These are phyloP conservation scores for Euplagia quadripunctaria DNA, from an alignment of 2,888 invertebrate species.

Conservation along the genomic window DNA sequence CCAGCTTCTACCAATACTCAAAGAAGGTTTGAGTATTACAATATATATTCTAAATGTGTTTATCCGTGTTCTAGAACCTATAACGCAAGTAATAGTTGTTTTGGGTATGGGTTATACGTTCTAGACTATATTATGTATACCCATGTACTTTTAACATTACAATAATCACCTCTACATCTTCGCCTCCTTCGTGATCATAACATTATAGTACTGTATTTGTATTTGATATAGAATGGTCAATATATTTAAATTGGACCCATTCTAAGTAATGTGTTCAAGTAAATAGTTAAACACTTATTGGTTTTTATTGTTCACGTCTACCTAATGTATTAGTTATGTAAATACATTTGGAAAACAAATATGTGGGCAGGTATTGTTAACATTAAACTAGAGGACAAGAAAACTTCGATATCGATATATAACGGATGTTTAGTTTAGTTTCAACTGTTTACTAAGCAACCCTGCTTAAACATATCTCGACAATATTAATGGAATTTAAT, in stretches of 20 bases:
- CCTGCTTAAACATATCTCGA: not conserved
- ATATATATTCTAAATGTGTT: too few relatives aligned
- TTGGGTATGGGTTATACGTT: too few relatives aligned
- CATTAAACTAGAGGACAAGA: not conserved
- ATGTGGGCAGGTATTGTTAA: not conserved
- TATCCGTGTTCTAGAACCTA: too few relatives aligned
- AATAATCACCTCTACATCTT: not conserved
- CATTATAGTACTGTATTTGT: not conserved
- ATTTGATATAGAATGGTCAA: not conserved
- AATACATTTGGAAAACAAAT: slow-evolving; percentile 16
- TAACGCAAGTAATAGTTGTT: too few relatives aligned
- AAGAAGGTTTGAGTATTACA: too few relatives aligned
- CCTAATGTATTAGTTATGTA: not conserved
- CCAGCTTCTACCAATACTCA: too few relatives aligned
- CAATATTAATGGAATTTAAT: too few relatives aligned
- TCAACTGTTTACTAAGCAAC: not conserved
- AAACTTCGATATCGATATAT: slow-evolving; percentile 11
- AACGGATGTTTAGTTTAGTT: not conserved
- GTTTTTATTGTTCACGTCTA: not conserved
- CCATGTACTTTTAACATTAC: too few relatives aligned
- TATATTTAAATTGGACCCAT: not conserved
- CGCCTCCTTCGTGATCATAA: not conserved
- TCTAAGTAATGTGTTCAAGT: not conserved
- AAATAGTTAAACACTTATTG: not conserved
- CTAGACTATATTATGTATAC: too few relatives aligned